Evolutionary conservation across 1,140 invertebrate genomes (phyloP).

Genomic region (Drosophila azteca): DNA sequence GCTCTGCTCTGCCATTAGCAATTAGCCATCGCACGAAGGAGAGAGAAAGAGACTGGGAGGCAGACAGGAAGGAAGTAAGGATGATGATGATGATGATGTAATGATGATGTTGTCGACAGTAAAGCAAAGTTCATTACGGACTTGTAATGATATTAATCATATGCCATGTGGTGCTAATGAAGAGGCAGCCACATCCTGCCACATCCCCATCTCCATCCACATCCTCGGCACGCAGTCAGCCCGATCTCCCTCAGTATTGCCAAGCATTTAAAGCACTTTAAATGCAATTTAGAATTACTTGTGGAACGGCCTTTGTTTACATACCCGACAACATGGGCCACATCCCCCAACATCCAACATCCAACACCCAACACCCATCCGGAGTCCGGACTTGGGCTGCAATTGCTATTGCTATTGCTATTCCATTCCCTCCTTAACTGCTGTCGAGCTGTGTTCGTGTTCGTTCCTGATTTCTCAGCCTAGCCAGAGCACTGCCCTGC

Average conservation of each 20-base stretch:
- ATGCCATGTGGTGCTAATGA: conserved; percentile 71
- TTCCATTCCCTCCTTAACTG: conserved; percentile 24
- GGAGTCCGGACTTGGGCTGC: conserved; percentile 35
- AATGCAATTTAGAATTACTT: conserved; percentile 73
- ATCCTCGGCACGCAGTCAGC: background rate
- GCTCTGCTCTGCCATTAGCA: conserved; percentile 14
- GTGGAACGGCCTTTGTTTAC: conserved; percentile 67
- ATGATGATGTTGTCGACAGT: conserved; percentile 6
- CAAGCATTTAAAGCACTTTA: conserved; percentile 64
- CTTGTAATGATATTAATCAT: conserved; percentile 68
- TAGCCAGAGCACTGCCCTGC: background rate
- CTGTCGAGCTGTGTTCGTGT: conserved; percentile 3
- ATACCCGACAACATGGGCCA: conserved; percentile 41
- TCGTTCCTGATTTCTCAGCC: conserved; percentile 59
- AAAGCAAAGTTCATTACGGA: conserved; percentile 48
- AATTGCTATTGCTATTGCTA: conserved; percentile 45
- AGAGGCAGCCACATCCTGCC: conserved; percentile 8
- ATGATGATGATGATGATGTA: background rate
- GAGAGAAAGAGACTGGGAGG: background rate
- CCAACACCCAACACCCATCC: background rate
- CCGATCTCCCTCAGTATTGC: conserved; percentile 2
- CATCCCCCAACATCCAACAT: background rate
- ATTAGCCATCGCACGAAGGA: conserved; percentile 38
- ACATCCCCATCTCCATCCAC: no score
- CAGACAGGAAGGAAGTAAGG: conserved; percentile 31